Evolutionary conservation across 2,888 invertebrate species (phyloP).

Genomic region (Gastrophysa polygoni): DNA sequence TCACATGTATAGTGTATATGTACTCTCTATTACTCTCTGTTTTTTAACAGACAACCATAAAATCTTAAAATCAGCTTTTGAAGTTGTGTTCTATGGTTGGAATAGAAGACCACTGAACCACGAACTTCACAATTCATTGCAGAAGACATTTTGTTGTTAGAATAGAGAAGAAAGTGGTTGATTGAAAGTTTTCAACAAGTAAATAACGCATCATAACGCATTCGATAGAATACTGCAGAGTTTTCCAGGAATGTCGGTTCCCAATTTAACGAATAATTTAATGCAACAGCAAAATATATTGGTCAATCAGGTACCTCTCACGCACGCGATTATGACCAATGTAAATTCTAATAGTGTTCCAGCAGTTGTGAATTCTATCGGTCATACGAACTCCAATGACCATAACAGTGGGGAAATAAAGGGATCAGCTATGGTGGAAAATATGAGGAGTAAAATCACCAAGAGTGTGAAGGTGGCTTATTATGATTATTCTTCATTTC

Average conservation of each 20-base stretch:
- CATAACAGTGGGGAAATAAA: conserved; percentile 44
- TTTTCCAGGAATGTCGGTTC: conserved; percentile 29
- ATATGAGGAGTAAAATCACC: conserved; percentile 32
- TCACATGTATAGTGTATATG: too few species aligned
- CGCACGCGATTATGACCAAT: conserved; percentile 46
- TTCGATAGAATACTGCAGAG: too few species aligned
- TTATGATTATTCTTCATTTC: conserved; percentile 6
- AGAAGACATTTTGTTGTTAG: too few species aligned
- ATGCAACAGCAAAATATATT: conserved; percentile 38
- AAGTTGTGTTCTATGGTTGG: too few species aligned
- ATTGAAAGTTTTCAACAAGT: too few species aligned
- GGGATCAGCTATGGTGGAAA: conserved; percentile 46
- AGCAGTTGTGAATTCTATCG: conserved; percentile 48
- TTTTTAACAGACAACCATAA: too few species aligned
- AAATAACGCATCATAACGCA: too few species aligned
- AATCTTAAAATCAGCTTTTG: too few species aligned
- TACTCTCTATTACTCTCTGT: too few species aligned
- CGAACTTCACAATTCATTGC: too few species aligned
- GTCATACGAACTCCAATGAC: conserved; percentile 43
- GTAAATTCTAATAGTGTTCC: conserved; percentile 52
- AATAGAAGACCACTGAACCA: too few species aligned
- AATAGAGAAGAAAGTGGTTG: too few species aligned
- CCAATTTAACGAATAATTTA: conserved; percentile 35
- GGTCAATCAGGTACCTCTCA: conserved; percentile 35
- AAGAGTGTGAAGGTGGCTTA: background rate